A percentile compares a stretch with the other conserved stretches of the same genome.
Evolutionary conservation across 2,113 vertebrate genomes (phyloP).

Genomic region (Redunca redunca): DNA sequence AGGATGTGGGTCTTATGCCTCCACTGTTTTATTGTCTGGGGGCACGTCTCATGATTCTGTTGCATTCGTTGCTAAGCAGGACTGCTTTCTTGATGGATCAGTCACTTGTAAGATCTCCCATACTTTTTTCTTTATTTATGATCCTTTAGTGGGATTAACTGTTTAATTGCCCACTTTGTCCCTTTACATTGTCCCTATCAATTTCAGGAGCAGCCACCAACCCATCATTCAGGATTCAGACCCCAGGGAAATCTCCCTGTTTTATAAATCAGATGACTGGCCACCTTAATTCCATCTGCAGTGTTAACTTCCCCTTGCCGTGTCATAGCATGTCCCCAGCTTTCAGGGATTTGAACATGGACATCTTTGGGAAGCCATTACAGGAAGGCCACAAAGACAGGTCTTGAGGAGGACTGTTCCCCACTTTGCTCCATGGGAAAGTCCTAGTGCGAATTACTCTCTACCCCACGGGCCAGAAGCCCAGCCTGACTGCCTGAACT

Average conservation of each 20-base stretch:
- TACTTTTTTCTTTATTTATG: not conserved
- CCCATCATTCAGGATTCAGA: not conserved
- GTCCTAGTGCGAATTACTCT: not conserved
- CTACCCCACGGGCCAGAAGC: not conserved
- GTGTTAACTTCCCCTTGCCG: accelerated
- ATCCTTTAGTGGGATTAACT: not conserved
- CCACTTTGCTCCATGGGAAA: not conserved
- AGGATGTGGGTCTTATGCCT: not conserved
- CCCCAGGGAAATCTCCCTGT: not conserved
- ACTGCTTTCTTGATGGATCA: not conserved
- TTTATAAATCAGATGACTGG: not conserved
- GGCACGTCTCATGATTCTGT: not conserved
- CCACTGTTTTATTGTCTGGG: not conserved
- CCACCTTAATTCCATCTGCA: not conserved
- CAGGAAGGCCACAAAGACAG: not conserved
- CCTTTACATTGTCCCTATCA: not conserved
- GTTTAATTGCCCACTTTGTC: not conserved
- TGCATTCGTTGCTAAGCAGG: not conserved
- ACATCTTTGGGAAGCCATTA: not conserved
- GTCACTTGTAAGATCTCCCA: not conserved
- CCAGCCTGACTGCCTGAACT: not conserved
- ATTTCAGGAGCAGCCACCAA: not conserved
- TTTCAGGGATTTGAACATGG: not conserved
- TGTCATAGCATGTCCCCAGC: not conserved
- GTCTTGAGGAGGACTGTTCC: too few species aligned